These are phyloP conservation scores for Danio tinwini DNA, from an alignment of 2,797 vertebrate genomes.

Conservation along the genomic window DNA sequence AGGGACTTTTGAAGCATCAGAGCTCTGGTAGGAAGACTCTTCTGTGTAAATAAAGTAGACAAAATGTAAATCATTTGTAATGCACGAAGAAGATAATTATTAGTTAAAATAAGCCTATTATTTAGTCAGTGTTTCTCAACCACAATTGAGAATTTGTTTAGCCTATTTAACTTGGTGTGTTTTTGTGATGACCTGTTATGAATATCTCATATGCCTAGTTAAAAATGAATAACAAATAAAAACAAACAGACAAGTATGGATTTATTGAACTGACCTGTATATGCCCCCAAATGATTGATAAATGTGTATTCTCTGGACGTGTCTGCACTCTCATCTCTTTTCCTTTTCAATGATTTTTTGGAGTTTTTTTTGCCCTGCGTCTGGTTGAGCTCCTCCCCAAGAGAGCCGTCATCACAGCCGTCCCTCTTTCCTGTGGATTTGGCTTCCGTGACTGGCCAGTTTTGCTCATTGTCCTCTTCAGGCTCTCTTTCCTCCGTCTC, in stretches of 20 bases:
- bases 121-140: too few relatives aligned
- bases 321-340: conserved; percentile 65
- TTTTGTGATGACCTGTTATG: too few relatives aligned
- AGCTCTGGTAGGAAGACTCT: conserved; percentile 55
- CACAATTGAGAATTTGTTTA: too few relatives aligned
- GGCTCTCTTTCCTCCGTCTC: conserved; percentile 4
- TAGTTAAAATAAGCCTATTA: too few relatives aligned
- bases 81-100: too few relatives aligned
- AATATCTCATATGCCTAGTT: background rate
- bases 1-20: conserved; percentile 71
- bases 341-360: conserved; percentile 70
- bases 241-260: background rate
- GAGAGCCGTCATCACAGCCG: conserved; percentile 52
- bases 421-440: conserved; percentile 30
- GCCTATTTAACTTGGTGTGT: too few relatives aligned
- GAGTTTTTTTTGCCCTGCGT: background rate
- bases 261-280: conserved; percentile 71
- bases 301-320: conserved; percentile 73
- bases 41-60: conserved; percentile 63
- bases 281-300: conserved; percentile 79
- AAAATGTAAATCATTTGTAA: too few relatives aligned
- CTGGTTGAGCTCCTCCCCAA: conserved; percentile 4
- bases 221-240: background rate
- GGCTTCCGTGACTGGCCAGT: conserved; percentile 49
- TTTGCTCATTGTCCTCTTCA: conserved; percentile 54